A percentile compares a stretch with the other conserved stretches of the same genome.
Conservation (phyloP, 2,113 vertebrate species). For the Talpa occidentalis region DNA sequence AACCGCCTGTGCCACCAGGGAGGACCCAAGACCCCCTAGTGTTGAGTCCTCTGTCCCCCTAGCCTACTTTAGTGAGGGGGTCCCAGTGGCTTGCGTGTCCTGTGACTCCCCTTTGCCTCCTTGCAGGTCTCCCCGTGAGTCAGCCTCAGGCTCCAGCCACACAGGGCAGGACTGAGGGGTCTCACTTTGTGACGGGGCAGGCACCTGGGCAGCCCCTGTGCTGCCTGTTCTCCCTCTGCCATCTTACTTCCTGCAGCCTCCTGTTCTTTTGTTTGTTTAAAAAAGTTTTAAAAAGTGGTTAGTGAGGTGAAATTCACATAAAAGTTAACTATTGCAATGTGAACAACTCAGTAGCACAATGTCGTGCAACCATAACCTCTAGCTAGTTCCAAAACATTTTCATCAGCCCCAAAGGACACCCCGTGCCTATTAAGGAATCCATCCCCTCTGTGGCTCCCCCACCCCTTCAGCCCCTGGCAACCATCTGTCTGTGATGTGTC, state of each 20-base stretch:
- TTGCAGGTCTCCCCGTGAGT: no score
- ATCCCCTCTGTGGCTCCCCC: background rate
- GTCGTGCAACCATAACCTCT: background rate
- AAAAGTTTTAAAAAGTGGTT: background rate
- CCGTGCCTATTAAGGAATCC: background rate
- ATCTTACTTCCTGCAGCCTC: background rate
- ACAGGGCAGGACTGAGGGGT: background rate
- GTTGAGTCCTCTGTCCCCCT: background rate
- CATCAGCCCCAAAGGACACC: background rate
- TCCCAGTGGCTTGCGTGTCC: background rate
- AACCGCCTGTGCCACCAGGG: no score
- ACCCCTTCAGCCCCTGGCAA: background rate
- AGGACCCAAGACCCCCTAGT: no score
- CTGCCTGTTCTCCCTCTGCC: background rate
- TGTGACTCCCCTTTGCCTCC: background rate
- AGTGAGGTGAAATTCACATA: background rate
- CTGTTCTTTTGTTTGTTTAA: background rate
- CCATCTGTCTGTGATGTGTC: background rate
- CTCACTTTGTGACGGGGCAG: background rate
- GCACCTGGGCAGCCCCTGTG: background rate
- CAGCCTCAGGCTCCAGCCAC: background rate
- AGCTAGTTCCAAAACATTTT: background rate
- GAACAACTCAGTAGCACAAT: background rate
- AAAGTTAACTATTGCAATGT: background rate
- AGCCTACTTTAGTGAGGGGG: background rate